Conservation (phyloP, 1,140 invertebrate genomes). For the Anthonomus grandis region DNA sequence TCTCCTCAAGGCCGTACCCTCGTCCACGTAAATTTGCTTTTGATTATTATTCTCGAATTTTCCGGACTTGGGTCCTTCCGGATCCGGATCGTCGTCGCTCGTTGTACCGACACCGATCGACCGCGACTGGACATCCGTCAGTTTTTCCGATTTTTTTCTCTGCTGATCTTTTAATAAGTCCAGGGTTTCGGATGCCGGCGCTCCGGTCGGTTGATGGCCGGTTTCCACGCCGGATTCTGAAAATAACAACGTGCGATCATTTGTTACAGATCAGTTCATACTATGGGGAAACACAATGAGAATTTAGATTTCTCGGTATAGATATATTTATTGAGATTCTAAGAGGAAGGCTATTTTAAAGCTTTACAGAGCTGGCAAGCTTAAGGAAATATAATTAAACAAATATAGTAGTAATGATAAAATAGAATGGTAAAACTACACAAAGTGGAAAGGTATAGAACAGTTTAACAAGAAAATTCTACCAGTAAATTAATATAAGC, state of each 20-base stretch:
- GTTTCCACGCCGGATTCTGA: constrained; percentile 2
- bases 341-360: background rate
- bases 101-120: constrained; percentile 30
- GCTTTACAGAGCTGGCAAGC: background rate
- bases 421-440: background rate
- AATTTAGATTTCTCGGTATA: background rate
- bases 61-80: constrained; percentile 5
- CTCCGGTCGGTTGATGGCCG: too few relatives aligned
- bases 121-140: constrained; percentile 13
- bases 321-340: background rate
- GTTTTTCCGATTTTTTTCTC: constrained; percentile 1
- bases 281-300: background rate
- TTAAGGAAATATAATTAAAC: background rate
- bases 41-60: background rate
- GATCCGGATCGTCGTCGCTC: constrained; percentile 8
- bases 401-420: background rate
- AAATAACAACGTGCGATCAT: background rate
- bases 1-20: constrained; percentile 32
- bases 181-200: constrained; percentile 12
- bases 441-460: too few relatives aligned
- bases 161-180: constrained; percentile 23
- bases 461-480: too few relatives aligned
- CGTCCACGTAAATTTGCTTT: constrained; percentile 32
- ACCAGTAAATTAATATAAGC: too few relatives aligned
- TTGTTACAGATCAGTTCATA: too few relatives aligned